Evolutionary conservation across 2,797 vertebrate species (phyloP).

Genomic region (Lates japonicus): DNA sequence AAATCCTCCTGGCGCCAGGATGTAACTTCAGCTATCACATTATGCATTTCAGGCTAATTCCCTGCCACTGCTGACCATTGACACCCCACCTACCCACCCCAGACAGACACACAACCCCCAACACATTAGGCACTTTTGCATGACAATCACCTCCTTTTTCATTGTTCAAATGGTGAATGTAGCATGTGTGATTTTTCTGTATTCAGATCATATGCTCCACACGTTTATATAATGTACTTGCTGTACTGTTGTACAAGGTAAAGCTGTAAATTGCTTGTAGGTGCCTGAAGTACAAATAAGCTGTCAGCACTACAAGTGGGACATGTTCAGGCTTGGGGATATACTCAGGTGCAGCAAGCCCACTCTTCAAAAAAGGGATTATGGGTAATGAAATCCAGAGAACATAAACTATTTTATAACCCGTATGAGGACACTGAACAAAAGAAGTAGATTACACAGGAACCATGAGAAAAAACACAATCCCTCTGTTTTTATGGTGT

Average conservation of each 20-base stretch:
- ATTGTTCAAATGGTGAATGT: not conserved
- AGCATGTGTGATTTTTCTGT: not conserved
- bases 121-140: constrained; percentile 15
- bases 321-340: constrained; percentile 58
- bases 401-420: not conserved
- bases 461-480: not conserved
- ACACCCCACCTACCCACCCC: not conserved
- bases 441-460: constrained; percentile 5
- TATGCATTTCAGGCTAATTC: constrained; percentile 23
- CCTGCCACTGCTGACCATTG: not conserved
- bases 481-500: not conserved
- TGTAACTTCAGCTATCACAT: constrained; percentile 46
- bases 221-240: not conserved
- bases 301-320: constrained; percentile 13
- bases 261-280: constrained; percentile 2
- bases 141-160: not conserved
- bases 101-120: constrained; percentile 6
- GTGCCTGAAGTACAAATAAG: constrained; percentile 9
- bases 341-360: not conserved
- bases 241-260: not conserved
- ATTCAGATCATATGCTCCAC: not conserved
- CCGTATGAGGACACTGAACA: not conserved
- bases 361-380: constrained; percentile 49
- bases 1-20: constrained; percentile 12
- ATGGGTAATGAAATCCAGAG: constrained; percentile 17